Conservation (phyloP, 1,140 invertebrate species). For the Sesamia nonagrioides region DNA sequence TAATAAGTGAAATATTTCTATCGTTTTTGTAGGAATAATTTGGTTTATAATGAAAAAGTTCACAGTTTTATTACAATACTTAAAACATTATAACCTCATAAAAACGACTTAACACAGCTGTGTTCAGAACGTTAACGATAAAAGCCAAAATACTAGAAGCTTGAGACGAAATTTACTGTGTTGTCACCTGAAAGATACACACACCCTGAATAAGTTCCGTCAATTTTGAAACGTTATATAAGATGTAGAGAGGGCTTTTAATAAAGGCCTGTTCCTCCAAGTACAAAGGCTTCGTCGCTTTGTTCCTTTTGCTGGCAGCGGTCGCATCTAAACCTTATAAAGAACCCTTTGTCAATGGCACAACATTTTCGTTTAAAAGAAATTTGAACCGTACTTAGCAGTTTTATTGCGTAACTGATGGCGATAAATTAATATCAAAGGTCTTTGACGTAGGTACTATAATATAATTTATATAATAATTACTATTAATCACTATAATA, state of each 20-base stretch:
- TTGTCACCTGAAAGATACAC: conserved; percentile 26
- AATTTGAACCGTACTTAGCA: conserved; percentile 25
- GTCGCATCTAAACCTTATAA: conserved; percentile 51
- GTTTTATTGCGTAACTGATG: conserved; percentile 19
- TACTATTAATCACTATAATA: too few relatives aligned
- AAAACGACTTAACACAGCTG: background rate
- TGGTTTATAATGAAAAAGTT: background rate
- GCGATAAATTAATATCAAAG: background rate
- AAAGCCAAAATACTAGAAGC: conserved; percentile 13
- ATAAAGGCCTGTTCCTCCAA: conserved; percentile 56
- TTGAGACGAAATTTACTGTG: conserved; percentile 12
- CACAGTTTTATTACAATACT: background rate
- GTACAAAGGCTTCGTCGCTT: conserved; percentile 55
- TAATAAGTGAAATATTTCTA: too few relatives aligned
- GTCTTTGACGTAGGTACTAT: background rate
- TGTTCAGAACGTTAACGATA: conserved; percentile 21
- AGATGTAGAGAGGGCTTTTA: conserved; percentile 56
- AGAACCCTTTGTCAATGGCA: conserved; percentile 52
- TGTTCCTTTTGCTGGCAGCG: conserved; percentile 43
- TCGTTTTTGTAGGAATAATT: too few relatives aligned
- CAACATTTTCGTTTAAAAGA: conserved; percentile 50
- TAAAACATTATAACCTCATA: background rate
- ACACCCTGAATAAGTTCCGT: conserved; percentile 40
- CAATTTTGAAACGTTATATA: conserved; percentile 54
- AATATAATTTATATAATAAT: too few relatives aligned